These are phyloP conservation scores for Corythaixoides concolor DNA, from an alignment of 2,113 vertebrate species.

Conservation along the genomic window DNA sequence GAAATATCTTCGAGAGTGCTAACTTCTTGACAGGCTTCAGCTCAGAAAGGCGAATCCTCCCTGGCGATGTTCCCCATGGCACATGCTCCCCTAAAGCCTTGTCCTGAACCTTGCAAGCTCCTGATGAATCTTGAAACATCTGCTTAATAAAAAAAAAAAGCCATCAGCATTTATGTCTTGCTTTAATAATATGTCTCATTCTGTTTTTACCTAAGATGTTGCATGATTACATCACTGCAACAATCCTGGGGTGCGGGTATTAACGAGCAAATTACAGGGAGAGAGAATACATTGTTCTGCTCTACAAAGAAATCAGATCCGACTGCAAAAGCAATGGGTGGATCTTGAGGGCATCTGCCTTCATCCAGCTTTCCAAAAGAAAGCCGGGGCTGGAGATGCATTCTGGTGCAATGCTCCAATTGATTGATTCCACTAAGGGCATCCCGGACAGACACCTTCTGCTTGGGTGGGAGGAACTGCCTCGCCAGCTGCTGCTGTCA, in stretches of 20 bases:
- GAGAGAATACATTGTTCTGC: background rate
- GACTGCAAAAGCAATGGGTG: background rate
- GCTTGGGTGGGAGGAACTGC: background rate
- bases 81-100: background rate
- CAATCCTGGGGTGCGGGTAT: background rate
- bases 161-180: background rate
- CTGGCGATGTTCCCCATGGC: background rate
- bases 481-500: background rate
- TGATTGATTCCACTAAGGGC: background rate
- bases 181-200: background rate
- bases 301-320: background rate
- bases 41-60: background rate
- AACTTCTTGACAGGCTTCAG: background rate
- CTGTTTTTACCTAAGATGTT: background rate
- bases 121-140: background rate
- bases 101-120: background rate
- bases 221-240: background rate
- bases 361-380: background rate
- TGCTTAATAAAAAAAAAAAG: background rate
- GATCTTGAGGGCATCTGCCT: background rate
- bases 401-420: background rate
- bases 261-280: background rate
- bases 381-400: background rate
- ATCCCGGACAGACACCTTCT: background rate
- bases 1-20: fast-evolving